A percentile compares a stretch with the other conserved stretches of the same genome.
phyloP scores from a whole-genome alignment of 2,797 vertebrate genomes.

The Microchirus variegatus region DNA sequence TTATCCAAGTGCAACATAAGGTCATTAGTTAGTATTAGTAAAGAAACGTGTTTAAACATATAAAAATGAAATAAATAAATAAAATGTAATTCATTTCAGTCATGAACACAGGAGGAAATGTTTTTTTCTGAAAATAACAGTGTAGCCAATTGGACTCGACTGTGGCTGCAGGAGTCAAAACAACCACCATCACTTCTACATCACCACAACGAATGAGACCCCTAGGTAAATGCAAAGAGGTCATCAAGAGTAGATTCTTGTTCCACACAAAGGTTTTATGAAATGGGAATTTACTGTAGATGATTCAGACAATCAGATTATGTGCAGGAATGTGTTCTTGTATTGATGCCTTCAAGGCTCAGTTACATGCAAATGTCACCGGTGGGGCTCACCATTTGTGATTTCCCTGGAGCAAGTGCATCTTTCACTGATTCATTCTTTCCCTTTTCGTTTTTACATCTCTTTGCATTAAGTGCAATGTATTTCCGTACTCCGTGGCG shows the following conservation, averaged over 20 bases:
- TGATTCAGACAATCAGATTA: conserved; percentile 49
- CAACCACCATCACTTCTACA: background rate
- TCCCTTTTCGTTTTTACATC: conserved; percentile 18
- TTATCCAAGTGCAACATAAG: conserved; percentile 35
- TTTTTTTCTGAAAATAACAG: conserved; percentile 5
- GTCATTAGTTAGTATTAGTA: conserved; percentile 17
- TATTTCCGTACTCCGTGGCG: conserved; percentile 2
- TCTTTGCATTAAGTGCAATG: conserved; percentile 24
- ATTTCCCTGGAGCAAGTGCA: conserved; percentile 20
- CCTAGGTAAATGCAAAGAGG: conserved; percentile 39
- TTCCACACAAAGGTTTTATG: conserved; percentile 23
- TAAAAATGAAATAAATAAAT: too few species aligned
- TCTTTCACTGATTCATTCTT: conserved; percentile 25
- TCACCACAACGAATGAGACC: too few species aligned
- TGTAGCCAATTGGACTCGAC: conserved; percentile 17
- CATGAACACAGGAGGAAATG: conserved; percentile 27
- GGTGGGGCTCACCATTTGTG: conserved; percentile 11
- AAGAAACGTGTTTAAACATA: conserved; percentile 28
- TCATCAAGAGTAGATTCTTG: conserved; percentile 40
- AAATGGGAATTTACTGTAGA: conserved; percentile 41
- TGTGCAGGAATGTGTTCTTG: conserved; percentile 36
- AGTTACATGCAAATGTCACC: conserved; percentile 46
- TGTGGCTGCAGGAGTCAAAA: conserved; percentile 20
- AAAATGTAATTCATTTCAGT: conserved; percentile 13
- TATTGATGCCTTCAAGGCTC: conserved; percentile 22